A percentile compares a stretch with the other conserved stretches of the same genome.
phyloP scores from a whole-genome alignment of 2,797 vertebrate species.

The Peromyscus nudipes region DNA sequence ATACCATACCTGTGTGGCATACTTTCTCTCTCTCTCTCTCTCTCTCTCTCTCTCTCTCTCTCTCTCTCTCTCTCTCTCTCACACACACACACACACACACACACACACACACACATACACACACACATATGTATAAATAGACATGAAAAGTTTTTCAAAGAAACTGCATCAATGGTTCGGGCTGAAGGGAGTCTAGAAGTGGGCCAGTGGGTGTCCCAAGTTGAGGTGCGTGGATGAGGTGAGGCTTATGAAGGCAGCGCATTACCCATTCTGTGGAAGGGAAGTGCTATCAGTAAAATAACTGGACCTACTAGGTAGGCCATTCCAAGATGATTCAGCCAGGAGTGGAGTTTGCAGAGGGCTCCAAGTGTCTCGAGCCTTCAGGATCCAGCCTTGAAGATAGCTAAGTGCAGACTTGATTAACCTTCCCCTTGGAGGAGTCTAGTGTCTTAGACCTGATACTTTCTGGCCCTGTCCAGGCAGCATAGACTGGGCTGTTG shows the following conservation, averaged over 20 bases:
- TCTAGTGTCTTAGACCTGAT: not conserved
- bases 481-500: not conserved
- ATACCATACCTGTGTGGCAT: not conserved
- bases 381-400: not conserved
- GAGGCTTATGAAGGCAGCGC: not conserved
- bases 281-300: not conserved
- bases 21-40: not conserved
- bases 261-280: rapidly evolving
- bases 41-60: too few species aligned
- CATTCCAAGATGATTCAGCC: not conserved
- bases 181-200: not conserved
- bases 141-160: not conserved
- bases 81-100: not conserved
- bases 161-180: not conserved
- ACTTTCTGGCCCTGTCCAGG: not conserved
- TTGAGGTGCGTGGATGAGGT: not conserved
- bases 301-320: not conserved
- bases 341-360: not conserved
- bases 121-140: not conserved
- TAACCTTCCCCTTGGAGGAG: not conserved
- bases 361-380: not conserved
- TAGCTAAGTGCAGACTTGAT: not conserved
- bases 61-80: too few species aligned
- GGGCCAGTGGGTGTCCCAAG: not conserved
- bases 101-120: not conserved